Percentiles rank a stretch among this genome's conserved stretches.
phyloP scores from a whole-genome alignment of 2,797 vertebrate genomes.

The Valencia hispanica region DNA sequence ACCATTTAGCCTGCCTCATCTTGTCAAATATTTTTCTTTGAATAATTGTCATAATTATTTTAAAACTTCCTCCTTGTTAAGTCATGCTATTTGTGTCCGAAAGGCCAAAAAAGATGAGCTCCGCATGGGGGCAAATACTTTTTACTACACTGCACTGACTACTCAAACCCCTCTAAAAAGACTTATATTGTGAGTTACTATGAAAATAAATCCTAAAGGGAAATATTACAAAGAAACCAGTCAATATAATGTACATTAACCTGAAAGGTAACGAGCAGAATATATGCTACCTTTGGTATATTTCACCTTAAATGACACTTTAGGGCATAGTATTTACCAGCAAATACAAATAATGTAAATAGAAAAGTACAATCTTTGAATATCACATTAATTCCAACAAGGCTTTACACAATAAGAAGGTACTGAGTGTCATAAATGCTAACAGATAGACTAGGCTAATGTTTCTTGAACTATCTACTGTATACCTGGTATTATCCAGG shows the following conservation, averaged over 20 bases:
- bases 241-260: not conserved
- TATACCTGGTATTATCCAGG: not conserved
- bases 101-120: no score
- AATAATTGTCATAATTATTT: no score
- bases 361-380: no score
- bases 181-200: no score
- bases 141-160: no score
- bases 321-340: not conserved
- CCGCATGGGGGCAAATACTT: no score
- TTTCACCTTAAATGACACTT: not conserved
- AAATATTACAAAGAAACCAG: not conserved
- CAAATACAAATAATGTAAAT: not conserved
- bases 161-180: not conserved
- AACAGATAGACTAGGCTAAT: not conserved
- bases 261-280: not conserved
- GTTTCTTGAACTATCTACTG: conserved; percentile 4
- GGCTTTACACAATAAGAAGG: not conserved
- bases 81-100: no score
- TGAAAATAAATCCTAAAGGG: not conserved
- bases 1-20: no score
- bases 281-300: not conserved
- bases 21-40: no score
- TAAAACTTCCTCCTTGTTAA: no score
- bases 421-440: not conserved
- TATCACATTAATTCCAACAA: not conserved